Percentiles rank a stretch among this genome's conserved stretches.
phyloP scores from a whole-genome alignment of 2,888 invertebrate species.

The Drosophila formosana region DNA sequence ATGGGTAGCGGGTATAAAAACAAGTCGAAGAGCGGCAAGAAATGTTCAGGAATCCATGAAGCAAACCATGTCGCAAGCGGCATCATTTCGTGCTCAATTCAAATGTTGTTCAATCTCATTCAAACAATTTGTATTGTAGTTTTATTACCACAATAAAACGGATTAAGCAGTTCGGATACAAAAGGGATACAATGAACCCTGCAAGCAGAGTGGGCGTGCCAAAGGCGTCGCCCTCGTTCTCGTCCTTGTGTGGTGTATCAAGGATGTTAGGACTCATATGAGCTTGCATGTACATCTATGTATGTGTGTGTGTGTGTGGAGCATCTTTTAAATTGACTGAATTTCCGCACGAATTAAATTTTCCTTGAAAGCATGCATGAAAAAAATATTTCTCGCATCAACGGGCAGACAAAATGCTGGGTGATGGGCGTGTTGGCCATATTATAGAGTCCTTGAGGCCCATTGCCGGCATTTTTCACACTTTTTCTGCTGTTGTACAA shows the following conservation, averaged over 20 bases:
- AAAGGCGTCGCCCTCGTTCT: constrained; percentile 41
- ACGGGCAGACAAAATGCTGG: constrained; percentile 52
- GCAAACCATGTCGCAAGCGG: constrained; percentile 38
- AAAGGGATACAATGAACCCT: constrained; percentile 75
- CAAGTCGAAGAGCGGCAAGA: constrained; percentile 3
- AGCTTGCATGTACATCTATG: constrained; percentile 22
- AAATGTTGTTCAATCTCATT: constrained; percentile 79
- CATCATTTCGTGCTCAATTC: constrained; percentile 75
- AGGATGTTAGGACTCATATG: not conserved
- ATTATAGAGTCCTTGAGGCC: constrained; percentile 74
- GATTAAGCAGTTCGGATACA: constrained; percentile 63
- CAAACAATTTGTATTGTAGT: constrained; percentile 81
- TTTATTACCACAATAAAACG: constrained; percentile 80
- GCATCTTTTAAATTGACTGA: constrained; percentile 73
- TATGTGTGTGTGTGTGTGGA: constrained; percentile 24
- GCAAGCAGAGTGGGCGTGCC: constrained; percentile 47
- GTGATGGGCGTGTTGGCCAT: constrained; percentile 54
- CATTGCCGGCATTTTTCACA: constrained; percentile 74
- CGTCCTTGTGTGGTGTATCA: constrained; percentile 12
- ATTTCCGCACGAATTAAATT: constrained; percentile 81
- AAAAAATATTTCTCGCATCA: constrained; percentile 73
- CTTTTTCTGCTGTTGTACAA: constrained; percentile 65
- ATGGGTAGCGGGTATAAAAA: too few relatives aligned
- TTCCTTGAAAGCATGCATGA: constrained; percentile 29
- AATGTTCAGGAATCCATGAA: constrained; percentile 23